Evolutionary conservation across 2,888 invertebrate species (phyloP), one percentile per base, ranked within the genome.

Genomic region (Tenthredo scrophulariae): DNA sequence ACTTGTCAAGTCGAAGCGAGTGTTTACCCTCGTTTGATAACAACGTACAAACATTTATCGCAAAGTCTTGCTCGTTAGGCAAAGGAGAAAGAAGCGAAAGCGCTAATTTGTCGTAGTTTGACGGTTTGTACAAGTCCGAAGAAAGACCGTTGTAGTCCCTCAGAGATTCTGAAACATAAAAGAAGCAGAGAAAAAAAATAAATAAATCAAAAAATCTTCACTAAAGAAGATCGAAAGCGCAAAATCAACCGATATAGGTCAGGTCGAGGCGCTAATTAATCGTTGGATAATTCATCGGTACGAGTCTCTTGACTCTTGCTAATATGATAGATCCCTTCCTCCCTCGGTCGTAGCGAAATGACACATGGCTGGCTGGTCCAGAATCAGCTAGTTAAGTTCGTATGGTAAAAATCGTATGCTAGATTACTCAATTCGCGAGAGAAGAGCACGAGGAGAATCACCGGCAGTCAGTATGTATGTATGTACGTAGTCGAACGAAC

Each of bases 61-160:
- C 99, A 93, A 99, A 98, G 94, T 99, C 99, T 93, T 99, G 98
- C 93, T 99, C 99, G 93, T 99, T 99, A 7, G 99, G 99, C 92
- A 99, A 95, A 0, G 99, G 99, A n/a, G 98, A 98, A 84, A 98
- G 94, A 62, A 99, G 95, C 0, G 99, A 98, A 84, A 98, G 94
- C n/a, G 98, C 96, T 86, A 99, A 94, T 86, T 98, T 96, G 89
- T 97, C 97, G 92, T 97, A 98, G 90, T 97, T 97, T 1, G 97
- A 96, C 84, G 95, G 92, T 90, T 95, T 96, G 93, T 96, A 95
- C 79, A 96, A 92, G 89, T 96, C 94, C 29, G 95, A 95, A 15
- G 96, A 96, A 88, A 97, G 93, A 87, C 96, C 96, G 90, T 96
- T 95, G 91, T 95, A 95, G 46, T 95, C 94, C 85, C 97, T 94